Evolutionary conservation across 2,888 invertebrate genomes (phyloP).

Genomic region (Leptothorax acervorum): DNA sequence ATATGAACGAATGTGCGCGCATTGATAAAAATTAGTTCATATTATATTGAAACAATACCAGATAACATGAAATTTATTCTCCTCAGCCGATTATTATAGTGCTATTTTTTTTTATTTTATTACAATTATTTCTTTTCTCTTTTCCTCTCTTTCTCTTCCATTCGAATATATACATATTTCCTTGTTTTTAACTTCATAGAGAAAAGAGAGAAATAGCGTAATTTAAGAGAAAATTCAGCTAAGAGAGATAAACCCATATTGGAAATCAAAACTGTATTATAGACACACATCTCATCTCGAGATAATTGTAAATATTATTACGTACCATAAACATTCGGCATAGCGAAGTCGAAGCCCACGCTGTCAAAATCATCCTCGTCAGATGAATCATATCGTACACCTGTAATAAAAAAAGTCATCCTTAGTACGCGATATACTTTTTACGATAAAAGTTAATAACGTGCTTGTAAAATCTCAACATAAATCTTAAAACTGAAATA

Average conservation of each 20-base stretch:
- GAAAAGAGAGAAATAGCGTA: neutral
- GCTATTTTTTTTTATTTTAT: neutral
- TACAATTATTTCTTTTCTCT: neutral
- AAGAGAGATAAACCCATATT: neutral
- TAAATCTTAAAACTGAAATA: neutral
- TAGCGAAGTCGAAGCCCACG: neutral
- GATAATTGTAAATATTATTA: constrained; percentile 24
- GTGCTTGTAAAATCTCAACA: neutral
- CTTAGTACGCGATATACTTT: neutral
- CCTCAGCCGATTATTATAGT: neutral
- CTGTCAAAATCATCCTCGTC: constrained; percentile 41
- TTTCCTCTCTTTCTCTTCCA: neutral
- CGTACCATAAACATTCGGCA: constrained; percentile 13
- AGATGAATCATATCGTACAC: constrained; percentile 61
- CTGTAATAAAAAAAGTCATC: constrained; percentile 63
- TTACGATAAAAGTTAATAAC: neutral
- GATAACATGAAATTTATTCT: neutral
- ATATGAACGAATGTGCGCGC: neutral
- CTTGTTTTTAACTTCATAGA: neutral
- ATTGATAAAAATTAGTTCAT: constrained; percentile 19
- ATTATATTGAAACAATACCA: neutral
- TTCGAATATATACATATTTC: neutral
- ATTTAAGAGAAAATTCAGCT: neutral
- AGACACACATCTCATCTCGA: neutral
- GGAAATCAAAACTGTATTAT: neutral